Evolutionary conservation across 37 sponge, comb jelly and placozoan species (phyloP), one percentile per base, ranked within the genome.

Genomic region (Aplysina aerophoba): DNA sequence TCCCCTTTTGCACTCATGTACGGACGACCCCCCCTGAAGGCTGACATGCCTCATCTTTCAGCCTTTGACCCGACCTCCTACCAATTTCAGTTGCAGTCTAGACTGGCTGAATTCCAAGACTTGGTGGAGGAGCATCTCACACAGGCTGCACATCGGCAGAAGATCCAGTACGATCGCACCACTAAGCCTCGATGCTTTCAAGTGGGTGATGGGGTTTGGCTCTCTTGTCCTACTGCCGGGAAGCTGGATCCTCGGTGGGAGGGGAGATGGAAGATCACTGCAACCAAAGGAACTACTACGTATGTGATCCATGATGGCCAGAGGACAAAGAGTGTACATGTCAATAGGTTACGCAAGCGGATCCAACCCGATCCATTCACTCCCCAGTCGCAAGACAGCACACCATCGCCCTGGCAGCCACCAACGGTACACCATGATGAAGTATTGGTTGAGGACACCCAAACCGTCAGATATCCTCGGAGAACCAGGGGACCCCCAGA

Each of bases 201-300:
- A 17, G 82, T 19, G 16, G 92, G 88, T 58, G 88, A 91, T 40
- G 14, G n/a, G 35, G 88, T 87, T 24, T 91, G 92, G 92, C 59
- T 91, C 0, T 73, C 91, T 53, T 22, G 81, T 44, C 91, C 91
- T 31, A 86, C 83, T 13, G 81, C 84, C 22, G 87, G 91, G 30
- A 90, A 83, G 64, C 87, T 90, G 27, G 91, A 86, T 25, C 79
- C 67, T 33, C 60, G 53, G 24, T 90, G 91, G 87, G 91, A 90
- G 54, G 87, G 91, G 64, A 73, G 81, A 56, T 90, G 91, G 87
- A 28, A 30, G 4, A 68, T 85, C 33, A 79, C 54, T 5, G 59
- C 72, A 38, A 55, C 83, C n/a, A 82, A 88, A 63, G 72, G 84
- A 8, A 77, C 79, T 58, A 44, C 73, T 21, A 65, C 71, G 54